phyloP scores from a whole-genome alignment of 1,140 invertebrate species.

The Calycopis cecrops region DNA sequence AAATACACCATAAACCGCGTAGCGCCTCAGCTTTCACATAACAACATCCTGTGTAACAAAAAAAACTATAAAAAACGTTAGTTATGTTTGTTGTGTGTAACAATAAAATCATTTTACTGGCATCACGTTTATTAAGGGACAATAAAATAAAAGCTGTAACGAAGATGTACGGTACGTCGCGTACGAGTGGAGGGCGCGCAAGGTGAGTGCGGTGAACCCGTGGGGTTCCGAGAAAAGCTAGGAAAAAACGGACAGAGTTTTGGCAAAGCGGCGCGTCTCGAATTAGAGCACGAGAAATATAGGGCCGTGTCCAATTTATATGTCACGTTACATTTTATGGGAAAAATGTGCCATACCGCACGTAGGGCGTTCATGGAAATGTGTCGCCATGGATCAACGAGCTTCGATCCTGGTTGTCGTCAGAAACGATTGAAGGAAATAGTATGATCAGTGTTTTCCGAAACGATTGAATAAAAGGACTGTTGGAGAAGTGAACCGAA shows the following conservation, averaged over 20 bases:
- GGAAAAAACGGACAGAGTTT: conserved; percentile 39
- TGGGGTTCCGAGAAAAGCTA: conserved; percentile 43
- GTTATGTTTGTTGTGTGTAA: too few relatives aligned
- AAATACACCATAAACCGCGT: too few relatives aligned
- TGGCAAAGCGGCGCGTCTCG: conserved; percentile 44
- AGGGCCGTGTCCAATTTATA: conserved; percentile 11
- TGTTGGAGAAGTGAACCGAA: too few relatives aligned
- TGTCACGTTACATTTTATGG: conserved; percentile 13
- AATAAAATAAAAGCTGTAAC: conserved; percentile 11
- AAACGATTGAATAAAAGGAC: too few relatives aligned
- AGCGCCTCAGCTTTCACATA: too few relatives aligned
- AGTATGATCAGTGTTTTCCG: too few relatives aligned
- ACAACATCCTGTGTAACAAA: too few relatives aligned
- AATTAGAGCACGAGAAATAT: conserved; percentile 44
- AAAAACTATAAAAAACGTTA: too few relatives aligned
- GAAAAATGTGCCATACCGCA: conserved; percentile 3
- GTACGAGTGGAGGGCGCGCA: conserved; percentile 36
- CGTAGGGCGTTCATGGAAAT: too few relatives aligned
- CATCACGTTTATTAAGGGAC: not conserved
- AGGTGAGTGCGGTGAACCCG: conserved; percentile 47
- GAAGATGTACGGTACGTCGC: not conserved
- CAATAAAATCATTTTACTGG: too few relatives aligned
- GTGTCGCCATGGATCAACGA: not conserved
- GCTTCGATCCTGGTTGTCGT: too few relatives aligned
- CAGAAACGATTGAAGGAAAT: too few relatives aligned